A percentile compares a stretch with the other conserved stretches of the same genome.
Evolutionary conservation across 2,888 invertebrate species (phyloP).

Genomic region (Nudaria mundana): DNA sequence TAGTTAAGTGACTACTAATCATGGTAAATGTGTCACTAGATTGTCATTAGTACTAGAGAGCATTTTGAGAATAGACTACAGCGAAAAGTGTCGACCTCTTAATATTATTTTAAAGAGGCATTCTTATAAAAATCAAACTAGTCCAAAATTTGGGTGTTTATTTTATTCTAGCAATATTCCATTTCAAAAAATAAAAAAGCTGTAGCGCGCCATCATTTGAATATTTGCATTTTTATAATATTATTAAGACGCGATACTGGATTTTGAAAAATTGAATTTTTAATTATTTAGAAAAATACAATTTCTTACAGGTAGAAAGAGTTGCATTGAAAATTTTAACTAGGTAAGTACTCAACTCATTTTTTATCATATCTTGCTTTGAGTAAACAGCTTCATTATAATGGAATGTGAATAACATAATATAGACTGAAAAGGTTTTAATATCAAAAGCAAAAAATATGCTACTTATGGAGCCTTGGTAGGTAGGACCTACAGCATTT

Average conservation of each 20-base stretch:
- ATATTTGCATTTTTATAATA: constrained; percentile 50
- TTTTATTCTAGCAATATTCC: constrained; percentile 43
- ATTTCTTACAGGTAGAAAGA: constrained; percentile 55
- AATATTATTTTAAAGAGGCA: constrained; percentile 43
- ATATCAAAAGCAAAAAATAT: no score
- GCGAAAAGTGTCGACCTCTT: constrained; percentile 56
- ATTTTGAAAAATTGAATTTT: constrained; percentile 37
- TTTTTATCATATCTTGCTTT: no score
- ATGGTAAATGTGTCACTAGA: constrained; percentile 63
- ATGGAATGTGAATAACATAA: constrained; percentile 29
- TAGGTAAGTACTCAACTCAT: no score
- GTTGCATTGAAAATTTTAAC: constrained; percentile 53
- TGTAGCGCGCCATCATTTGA: constrained; percentile 31
- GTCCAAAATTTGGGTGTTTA: constrained; percentile 36
- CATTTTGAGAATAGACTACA: constrained; percentile 58
- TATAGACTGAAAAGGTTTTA: no score
- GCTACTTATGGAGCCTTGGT: no score
- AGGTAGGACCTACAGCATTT: no score
- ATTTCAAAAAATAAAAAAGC: constrained; percentile 48
- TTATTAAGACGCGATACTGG: no score
- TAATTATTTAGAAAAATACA: constrained; percentile 74
- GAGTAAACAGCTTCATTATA: no score
- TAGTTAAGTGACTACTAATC: constrained; percentile 55
- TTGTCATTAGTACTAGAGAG: constrained; percentile 57
- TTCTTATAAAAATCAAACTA: constrained; percentile 50